Base-by-base conservation (phyloP, 2,797 vertebrate species). In the Cygnus olor region DNA sequence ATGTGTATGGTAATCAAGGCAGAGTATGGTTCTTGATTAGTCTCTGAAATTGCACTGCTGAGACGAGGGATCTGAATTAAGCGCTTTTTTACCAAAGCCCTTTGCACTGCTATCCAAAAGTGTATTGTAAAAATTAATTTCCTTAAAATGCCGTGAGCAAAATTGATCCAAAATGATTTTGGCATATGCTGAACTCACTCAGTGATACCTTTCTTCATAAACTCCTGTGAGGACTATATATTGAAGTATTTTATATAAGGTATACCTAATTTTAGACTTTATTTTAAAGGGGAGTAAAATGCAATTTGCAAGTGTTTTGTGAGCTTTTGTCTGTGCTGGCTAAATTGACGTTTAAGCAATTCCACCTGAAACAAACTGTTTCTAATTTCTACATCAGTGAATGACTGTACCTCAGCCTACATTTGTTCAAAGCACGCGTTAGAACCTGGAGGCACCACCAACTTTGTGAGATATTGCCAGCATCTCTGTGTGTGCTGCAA, bases 61-160 rank as follows among this genome's bases (percentile, higher is more conserved):
- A 85, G 80, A 80, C 18, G 2, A 79, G 77, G 56, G 71, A 84
- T 96, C 74, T 76, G 79, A 90, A 82, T 85, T 82, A 89, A 84
- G 60, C 66, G 44, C 56, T 92, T 91, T 90, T 95, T 95, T 94
- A 97, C 92, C 65, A 87, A 91, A 94, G 86, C 93, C 91, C 94
- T 97, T 96, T 96, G 96, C 94, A 81, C 93, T 44, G 45, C 84
- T 84, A 90, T 88, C 85, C 93, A 93, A 63, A 90, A 85, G 93
- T 86, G 77, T 90, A 92, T 97, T 96, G 95, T 95, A 93, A 97
- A 97, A 97, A 96, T 96, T 94, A 96, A 95, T 97, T 97, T 95
- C 82, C 83, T 96, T 94, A 92, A 94, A 86, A 87, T 47, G 81
- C 94, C 24, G 3, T 95, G 95, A 97, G 92, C 95, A 95, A 97